Percentiles rank a stretch among this genome's conserved stretches.
phyloP scores from a whole-genome alignment of 2,797 vertebrate genomes.

The Thripadectes ignobilis region DNA sequence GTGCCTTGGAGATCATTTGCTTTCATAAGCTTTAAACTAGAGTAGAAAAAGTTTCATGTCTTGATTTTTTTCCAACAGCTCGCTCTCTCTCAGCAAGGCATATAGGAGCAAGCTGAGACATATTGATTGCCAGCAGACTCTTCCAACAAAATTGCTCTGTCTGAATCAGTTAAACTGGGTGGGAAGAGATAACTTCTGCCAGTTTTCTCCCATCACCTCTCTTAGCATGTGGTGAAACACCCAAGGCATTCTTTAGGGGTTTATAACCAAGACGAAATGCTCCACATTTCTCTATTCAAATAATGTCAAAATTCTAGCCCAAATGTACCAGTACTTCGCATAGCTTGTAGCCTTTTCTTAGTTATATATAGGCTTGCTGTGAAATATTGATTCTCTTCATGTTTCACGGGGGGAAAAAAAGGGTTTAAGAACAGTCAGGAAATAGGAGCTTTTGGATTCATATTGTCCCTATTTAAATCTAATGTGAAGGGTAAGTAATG shows the following conservation, averaged over 20 bases:
- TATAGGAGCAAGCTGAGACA: conserved; percentile 74
- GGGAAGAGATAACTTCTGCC: conserved; percentile 68
- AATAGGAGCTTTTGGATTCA: not conserved
- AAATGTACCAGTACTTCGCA: conserved; percentile 8
- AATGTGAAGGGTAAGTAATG: not conserved
- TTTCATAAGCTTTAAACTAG: conserved; percentile 76
- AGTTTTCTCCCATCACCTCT: conserved; percentile 60
- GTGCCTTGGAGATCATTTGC: conserved; percentile 74
- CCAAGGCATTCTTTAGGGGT: conserved; percentile 30
- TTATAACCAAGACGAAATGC: conserved; percentile 59
- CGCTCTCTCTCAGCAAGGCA: conserved; percentile 67
- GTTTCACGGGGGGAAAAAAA: not conserved
- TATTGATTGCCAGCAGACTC: conserved; percentile 74
- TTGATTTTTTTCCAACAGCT: conserved; percentile 74
- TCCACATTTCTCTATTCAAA: conserved; percentile 61
- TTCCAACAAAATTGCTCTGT: conserved; percentile 74
- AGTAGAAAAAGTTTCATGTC: conserved; percentile 73
- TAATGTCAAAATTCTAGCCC: conserved; percentile 15
- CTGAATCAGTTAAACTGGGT: conserved; percentile 74
- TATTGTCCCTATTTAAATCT: conserved; percentile 13
- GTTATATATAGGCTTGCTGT: conserved; percentile 48
- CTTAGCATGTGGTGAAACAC: conserved; percentile 49
- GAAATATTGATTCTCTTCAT: conserved; percentile 37
- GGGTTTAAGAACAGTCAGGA: not conserved
- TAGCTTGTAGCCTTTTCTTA: conserved; percentile 1